Conservation (phyloP, 2,113 vertebrate species). For the Ctenomys sociabilis region DNA sequence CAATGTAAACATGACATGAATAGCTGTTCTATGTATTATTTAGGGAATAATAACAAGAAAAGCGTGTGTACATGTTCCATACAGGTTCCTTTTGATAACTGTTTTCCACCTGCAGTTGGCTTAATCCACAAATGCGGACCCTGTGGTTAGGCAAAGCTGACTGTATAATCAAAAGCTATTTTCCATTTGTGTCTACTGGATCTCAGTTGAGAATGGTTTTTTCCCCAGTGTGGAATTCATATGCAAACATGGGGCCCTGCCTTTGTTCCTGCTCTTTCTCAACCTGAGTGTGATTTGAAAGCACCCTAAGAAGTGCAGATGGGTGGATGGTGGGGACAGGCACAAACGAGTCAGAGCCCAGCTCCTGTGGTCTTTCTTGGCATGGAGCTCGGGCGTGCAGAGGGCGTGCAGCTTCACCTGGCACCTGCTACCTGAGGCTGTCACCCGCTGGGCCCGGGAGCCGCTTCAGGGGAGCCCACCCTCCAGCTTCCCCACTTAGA, state of each 20-base stretch:
- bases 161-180: not conserved
- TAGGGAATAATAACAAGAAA: not conserved
- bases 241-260: not conserved
- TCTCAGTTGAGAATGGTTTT: not conserved
- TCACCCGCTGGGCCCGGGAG: accelerated
- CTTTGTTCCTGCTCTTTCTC: not conserved
- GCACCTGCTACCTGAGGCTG: not conserved
- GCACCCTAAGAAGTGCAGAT: not conserved
- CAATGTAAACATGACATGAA: not conserved
- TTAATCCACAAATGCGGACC: not conserved
- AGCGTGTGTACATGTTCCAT: not conserved
- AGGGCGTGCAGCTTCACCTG: too few relatives aligned
- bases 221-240: not conserved
- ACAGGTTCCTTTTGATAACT: not conserved
- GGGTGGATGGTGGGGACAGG: not conserved
- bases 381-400: not conserved
- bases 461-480: accelerated
- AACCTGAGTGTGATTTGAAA: not conserved
- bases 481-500: not conserved
- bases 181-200: not conserved
- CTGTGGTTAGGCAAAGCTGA: not conserved
- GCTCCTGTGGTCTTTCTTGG: not conserved
- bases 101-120: not conserved
- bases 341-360: not conserved
- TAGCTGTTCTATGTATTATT: too few relatives aligned